Percentiles rank a stretch among this genome's conserved stretches.
These are phyloP conservation scores for Trachymyrmex septentrionalis DNA, from an alignment of 1,140 invertebrate species.

Conservation along the genomic window DNA sequence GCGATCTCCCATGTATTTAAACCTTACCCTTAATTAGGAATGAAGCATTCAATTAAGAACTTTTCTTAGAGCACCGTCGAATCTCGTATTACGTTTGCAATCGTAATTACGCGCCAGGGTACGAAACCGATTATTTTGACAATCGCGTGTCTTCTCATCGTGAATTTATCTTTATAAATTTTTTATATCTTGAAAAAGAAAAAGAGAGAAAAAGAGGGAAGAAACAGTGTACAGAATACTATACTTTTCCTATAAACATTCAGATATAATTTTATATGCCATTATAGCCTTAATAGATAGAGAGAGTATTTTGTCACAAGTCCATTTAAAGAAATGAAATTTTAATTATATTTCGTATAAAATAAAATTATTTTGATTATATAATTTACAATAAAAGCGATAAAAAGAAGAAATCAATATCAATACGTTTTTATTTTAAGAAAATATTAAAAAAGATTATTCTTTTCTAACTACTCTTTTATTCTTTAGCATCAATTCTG, in stretches of 20 bases:
- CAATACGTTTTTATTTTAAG: neutral
- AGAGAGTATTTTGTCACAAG: too few relatives aligned
- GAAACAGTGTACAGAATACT: neutral
- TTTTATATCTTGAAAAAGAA: neutral
- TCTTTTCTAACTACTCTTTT: neutral
- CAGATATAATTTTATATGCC: neutral
- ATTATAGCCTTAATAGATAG: neutral
- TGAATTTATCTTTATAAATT: neutral
- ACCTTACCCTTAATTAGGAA: conserved; percentile 47
- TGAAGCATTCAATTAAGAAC: conserved; percentile 50
- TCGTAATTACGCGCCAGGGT: neutral
- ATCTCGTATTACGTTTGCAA: conserved; percentile 37
- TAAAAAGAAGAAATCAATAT: neutral
- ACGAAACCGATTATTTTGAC: neutral
- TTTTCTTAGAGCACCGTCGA: conserved; percentile 18
- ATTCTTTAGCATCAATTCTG: neutral
- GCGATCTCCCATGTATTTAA: conserved; percentile 22
- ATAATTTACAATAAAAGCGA: neutral
- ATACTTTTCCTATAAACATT: neutral
- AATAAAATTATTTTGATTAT: neutral
- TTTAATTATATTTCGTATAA: neutral
- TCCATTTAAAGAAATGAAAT: neutral
- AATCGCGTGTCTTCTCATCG: neutral
- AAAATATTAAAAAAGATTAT: neutral
- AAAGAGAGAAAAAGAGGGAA: neutral